Percentiles rank a stretch among this genome's conserved stretches.
These are phyloP conservation scores for Crossocerus cetratus DNA, from an alignment of 2,888 invertebrate genomes.

Conservation along the genomic window DNA sequence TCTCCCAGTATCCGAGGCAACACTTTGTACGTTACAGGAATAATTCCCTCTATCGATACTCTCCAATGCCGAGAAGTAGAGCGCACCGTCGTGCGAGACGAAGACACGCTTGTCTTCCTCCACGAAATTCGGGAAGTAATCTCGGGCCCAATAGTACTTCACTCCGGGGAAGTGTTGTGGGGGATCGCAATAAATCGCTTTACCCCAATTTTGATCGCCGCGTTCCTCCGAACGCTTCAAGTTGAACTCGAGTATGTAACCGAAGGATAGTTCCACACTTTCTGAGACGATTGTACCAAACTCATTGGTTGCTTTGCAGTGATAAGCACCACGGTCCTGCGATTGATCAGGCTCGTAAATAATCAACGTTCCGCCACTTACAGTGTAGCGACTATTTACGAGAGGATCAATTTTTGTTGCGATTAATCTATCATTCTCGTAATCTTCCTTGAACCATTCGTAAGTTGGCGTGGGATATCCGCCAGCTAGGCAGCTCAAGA, in stretches of 20 bases:
- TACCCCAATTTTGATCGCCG: slow-evolving; percentile 96
- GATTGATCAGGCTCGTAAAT: slow-evolving; percentile 89
- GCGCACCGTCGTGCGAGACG: slow-evolving; percentile 94
- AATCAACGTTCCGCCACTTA: slow-evolving; percentile 94
- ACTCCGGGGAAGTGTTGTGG: slow-evolving; percentile 94
- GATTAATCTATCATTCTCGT: slow-evolving; percentile 86
- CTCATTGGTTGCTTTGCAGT: slow-evolving; percentile 93
- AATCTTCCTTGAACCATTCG: slow-evolving; percentile 93
- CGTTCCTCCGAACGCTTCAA: slow-evolving; percentile 89
- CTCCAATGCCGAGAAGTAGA: slow-evolving; percentile 96
- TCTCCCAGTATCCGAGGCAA: slow-evolving; percentile 90
- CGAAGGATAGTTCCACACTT: slow-evolving; percentile 92
- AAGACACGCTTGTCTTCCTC: slow-evolving; percentile 95
- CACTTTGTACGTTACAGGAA: slow-evolving; percentile 93
- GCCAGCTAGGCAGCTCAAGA: slow-evolving; percentile 88
- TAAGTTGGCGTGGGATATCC: slow-evolving; percentile 94
- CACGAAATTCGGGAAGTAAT: slow-evolving; percentile 93
- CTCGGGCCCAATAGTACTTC: slow-evolving; percentile 94
- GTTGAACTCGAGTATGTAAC: slow-evolving; percentile 93
- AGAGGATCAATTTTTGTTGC: slow-evolving; percentile 88
- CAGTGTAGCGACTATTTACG: slow-evolving; percentile 85
- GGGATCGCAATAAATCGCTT: slow-evolving; percentile 94
- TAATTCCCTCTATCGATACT: slow-evolving; percentile 93
- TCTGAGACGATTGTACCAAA: slow-evolving; percentile 94
- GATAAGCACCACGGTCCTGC: slow-evolving; percentile 91